A percentile compares a stretch with the other conserved stretches of the same genome.
These are phyloP conservation scores for Rapana venosa DNA, from an alignment of 2,888 invertebrate species.

Conservation along the genomic window DNA sequence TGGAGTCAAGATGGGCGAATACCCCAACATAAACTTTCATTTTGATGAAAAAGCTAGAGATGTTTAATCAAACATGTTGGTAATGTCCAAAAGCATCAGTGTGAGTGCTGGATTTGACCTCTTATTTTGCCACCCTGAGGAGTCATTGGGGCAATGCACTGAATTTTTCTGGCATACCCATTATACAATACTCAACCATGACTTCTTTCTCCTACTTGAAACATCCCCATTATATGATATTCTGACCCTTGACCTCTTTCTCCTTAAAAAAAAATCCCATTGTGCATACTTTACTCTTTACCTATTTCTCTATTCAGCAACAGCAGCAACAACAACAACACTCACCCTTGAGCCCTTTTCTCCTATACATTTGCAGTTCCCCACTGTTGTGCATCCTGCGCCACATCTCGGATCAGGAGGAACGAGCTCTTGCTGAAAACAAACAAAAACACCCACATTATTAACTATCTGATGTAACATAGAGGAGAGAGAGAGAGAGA, in stretches of 20 bases:
- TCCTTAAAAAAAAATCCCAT: not conserved
- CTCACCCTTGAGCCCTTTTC: constrained; percentile 74
- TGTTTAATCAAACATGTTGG: too few species aligned
- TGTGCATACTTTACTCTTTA: not conserved
- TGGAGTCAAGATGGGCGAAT: too few species aligned
- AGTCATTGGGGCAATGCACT: too few species aligned
- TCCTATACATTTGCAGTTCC: constrained; percentile 70
- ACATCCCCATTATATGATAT: not conserved
- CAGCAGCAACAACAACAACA: not conserved
- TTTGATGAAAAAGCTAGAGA: too few species aligned
- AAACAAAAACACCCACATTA: not conserved
- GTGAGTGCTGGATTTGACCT: too few species aligned
- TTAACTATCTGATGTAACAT: not conserved
- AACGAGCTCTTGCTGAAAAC: constrained; percentile 39
- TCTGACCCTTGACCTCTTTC: not conserved
- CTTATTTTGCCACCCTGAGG: too few species aligned
- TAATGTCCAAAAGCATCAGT: not conserved
- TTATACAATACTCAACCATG: not conserved
- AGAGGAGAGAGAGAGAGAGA: constrained; percentile 9
- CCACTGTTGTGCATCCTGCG: constrained; percentile 56
- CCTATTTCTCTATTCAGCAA: not conserved
- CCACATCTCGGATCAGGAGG: constrained; percentile 59
- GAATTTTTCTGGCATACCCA: too few species aligned
- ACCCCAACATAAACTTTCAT: too few species aligned
- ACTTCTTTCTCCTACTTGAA: not conserved